Base-by-base conservation (phyloP, 2,888 invertebrate species). In the Eupithecia exiguata region DNA sequence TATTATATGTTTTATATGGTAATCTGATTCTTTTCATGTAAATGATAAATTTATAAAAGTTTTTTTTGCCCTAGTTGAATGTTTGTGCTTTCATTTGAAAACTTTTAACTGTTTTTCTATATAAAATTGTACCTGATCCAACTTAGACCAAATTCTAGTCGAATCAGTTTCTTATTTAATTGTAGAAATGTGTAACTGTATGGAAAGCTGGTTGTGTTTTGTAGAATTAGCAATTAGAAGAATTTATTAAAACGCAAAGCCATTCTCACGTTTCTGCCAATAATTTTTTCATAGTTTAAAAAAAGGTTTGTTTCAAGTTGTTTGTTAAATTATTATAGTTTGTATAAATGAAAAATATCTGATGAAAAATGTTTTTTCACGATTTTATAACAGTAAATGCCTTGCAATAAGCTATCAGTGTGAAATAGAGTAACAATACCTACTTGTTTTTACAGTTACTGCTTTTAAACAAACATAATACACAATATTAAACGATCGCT, bases 391-490 rank as follows among this genome's bases (percentile, higher is more conserved):
- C 21, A 38, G 61, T 53, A 67, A 65, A 63, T 65, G 63, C 3
- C 18, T 72, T 68, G 75, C 38, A 76, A 21, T 70, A 66, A 76
- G 65, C 65, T 21, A 25, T 58, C n/a, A 43, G 62, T 71, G 69
- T 73, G 71, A 25, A 67, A 63, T n/a, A 63, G 40, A 58, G 58
- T 21, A 21, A 49, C 43, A 38, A 14, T 14, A 4, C 30, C 30
- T 69, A 69, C 63, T 66, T 68, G 71, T 72, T 74, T 75, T 73
- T 79, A 78, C 77, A 79, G 79, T 81, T 83, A 74, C 77, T 75
- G 78, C 79, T 81, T 84, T 79, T 78, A 46, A 67, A 46, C 5
- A 68, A 58, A 25, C 63, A 38, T 46, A n/a, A 58, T 65, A 58
- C 71, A 69, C 69, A 71, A 71, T 36, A 16, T 21, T 49, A 49